Percentiles rank a stretch among this genome's conserved stretches.
These are phyloP conservation scores for Triplophysa bombifrons DNA, from an alignment of 2,797 vertebrate genomes.

Conservation along the genomic window DNA sequence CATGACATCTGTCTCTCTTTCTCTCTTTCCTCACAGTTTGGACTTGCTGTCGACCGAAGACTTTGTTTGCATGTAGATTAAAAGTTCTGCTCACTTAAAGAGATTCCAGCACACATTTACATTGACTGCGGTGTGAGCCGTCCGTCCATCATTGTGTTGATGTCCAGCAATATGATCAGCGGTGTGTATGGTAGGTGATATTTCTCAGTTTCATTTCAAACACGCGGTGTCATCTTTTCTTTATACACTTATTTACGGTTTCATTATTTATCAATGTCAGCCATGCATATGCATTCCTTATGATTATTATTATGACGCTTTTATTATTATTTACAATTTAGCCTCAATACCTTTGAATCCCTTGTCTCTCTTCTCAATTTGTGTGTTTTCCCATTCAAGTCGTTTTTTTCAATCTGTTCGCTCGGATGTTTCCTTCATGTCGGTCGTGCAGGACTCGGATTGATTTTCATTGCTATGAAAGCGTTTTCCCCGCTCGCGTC, in stretches of 20 bases:
- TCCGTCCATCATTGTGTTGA: conserved; percentile 33
- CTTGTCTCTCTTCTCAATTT: conserved; percentile 50
- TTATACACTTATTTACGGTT: not conserved
- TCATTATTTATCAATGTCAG: not conserved
- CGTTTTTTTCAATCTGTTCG: conserved; percentile 44
- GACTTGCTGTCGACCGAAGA: not conserved
- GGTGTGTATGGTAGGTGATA: conserved; percentile 95
- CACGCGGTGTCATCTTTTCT: not conserved
- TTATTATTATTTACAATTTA: not conserved
- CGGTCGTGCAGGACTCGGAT: conserved; percentile 42
- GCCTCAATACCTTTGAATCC: not conserved
- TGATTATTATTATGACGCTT: not conserved
- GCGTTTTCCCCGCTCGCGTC: conserved; percentile 55
- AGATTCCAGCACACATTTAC: conserved; percentile 55
- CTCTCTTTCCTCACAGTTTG: not conserved
- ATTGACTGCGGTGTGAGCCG: conserved; percentile 49
- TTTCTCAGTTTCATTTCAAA: conserved; percentile 73
- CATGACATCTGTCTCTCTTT: too few species aligned
- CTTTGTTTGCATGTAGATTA: not conserved
- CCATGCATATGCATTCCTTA: not conserved
- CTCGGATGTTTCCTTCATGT: conserved; percentile 57
- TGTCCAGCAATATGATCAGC: conserved; percentile 97
- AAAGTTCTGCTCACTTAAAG: not conserved
- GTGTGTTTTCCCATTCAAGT: conserved; percentile 54
- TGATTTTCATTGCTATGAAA: conserved; percentile 56